A percentile compares a stretch with the other conserved stretches of the same genome.
Conservation (phyloP, 2,113 vertebrate genomes). For the Condylura cristata region DNA sequence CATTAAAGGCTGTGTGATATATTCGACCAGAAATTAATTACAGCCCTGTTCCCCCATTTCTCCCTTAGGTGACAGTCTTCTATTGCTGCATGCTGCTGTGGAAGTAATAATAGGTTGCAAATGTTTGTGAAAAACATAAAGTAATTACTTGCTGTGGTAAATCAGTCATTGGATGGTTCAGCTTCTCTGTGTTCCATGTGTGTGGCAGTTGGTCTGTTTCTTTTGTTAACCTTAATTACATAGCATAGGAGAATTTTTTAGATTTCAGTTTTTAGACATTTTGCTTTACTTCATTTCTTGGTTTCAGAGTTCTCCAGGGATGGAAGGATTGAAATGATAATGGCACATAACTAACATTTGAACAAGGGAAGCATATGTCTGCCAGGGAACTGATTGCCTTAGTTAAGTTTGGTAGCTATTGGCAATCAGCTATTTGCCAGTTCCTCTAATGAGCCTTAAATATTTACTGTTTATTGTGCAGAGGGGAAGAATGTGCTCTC, state of each 20-base stretch:
- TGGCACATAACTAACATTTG: conserved; percentile 52
- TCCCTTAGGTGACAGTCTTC: conserved; percentile 83
- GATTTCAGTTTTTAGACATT: conserved; percentile 67
- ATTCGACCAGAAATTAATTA: conserved; percentile 82
- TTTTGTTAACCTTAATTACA: conserved; percentile 85
- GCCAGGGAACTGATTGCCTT: conserved; percentile 55
- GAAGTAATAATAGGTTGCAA: conserved; percentile 83
- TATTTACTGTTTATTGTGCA: conserved; percentile 55
- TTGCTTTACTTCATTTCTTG: conserved; percentile 62
- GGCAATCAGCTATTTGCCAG: conserved; percentile 59
- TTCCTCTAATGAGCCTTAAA: conserved; percentile 64
- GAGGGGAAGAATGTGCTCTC: background rate
- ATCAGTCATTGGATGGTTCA: conserved; percentile 71
- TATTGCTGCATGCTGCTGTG: conserved; percentile 79
- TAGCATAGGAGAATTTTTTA: conserved; percentile 66
- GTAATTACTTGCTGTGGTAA: conserved; percentile 83
- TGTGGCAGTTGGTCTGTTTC: conserved; percentile 70
- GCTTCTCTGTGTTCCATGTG: conserved; percentile 66
- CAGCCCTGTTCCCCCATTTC: conserved; percentile 79
- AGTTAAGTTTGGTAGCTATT: conserved; percentile 50
- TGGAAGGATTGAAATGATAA: conserved; percentile 52
- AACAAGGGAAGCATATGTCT: conserved; percentile 62
- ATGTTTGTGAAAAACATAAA: conserved; percentile 78
- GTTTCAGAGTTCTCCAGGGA: conserved; percentile 55
- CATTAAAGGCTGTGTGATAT: conserved; percentile 72